These are phyloP conservation scores for Carpatolechia fugitivella DNA, from an alignment of 2,888 invertebrate species.

Conservation along the genomic window DNA sequence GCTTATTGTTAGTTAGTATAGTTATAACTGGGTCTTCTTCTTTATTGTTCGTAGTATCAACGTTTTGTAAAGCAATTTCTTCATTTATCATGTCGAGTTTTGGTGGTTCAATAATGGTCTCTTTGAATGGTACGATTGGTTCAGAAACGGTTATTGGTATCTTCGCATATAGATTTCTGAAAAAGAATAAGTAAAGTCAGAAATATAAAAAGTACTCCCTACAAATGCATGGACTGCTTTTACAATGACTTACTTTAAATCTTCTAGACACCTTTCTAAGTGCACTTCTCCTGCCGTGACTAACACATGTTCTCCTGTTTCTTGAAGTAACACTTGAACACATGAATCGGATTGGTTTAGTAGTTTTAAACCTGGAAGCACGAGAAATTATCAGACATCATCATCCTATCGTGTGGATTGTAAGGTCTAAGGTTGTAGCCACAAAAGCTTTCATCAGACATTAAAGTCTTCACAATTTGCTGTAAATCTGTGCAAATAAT, in stretches of 20 bases:
- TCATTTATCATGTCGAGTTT: slow-evolving; percentile 92
- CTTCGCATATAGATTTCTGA: slow-evolving; percentile 86
- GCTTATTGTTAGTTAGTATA: slow-evolving; percentile 85
- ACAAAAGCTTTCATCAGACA: too few relatives aligned
- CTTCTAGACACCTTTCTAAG: slow-evolving; percentile 96
- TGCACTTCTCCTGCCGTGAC: slow-evolving; percentile 98
- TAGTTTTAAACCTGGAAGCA: slow-evolving; percentile 84
- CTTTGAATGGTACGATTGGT: slow-evolving; percentile 97
- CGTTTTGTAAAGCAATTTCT: slow-evolving; percentile 83
- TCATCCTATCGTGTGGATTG: too few relatives aligned
- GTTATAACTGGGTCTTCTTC: slow-evolving; percentile 75
- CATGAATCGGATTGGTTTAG: slow-evolving; percentile 97
- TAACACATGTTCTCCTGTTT: slow-evolving; percentile 96
- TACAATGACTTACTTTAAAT: slow-evolving; percentile 81
- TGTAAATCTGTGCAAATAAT: too few relatives aligned
- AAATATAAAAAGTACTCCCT: too few relatives aligned
- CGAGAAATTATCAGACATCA: not conserved
- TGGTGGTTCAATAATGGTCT: slow-evolving; percentile 92
- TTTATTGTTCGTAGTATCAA: slow-evolving; percentile 66
- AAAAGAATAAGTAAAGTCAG: too few relatives aligned
- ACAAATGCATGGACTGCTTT: too few relatives aligned
- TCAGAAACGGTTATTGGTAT: slow-evolving; percentile 94
- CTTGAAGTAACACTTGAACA: slow-evolving; percentile 92
- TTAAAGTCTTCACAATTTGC: not conserved
- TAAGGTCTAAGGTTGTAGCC: too few relatives aligned